These are phyloP conservation scores for Electrophaes corylata DNA, from an alignment of 2,888 invertebrate species.

Conservation along the genomic window DNA sequence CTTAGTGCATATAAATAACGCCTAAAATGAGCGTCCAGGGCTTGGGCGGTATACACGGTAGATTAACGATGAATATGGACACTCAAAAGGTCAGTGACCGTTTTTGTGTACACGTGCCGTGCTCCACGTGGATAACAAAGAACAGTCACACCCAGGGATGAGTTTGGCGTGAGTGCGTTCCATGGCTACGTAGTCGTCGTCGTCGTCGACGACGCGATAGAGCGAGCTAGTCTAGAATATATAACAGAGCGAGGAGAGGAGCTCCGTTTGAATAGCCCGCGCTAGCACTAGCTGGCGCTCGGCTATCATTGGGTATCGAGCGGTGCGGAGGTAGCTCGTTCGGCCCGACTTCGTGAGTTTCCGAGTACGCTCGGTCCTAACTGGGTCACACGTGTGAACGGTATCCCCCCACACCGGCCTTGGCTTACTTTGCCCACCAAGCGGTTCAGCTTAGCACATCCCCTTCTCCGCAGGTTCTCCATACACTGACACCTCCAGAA, in stretches of 20 bases:
- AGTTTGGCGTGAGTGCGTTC: conserved; percentile 41
- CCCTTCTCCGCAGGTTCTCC: conserved; percentile 59
- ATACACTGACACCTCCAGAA: conserved; percentile 38
- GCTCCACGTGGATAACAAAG: conserved; percentile 56
- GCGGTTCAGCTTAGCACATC: conserved; percentile 73
- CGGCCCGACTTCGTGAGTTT: conserved; percentile 63
- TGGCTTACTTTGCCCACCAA: conserved; percentile 80
- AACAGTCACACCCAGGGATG: conserved; percentile 36
- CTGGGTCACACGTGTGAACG: conserved; percentile 84
- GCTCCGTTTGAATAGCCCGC: conserved; percentile 2
- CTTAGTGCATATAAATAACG: conserved; percentile 1
- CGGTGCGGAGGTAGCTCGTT: conserved; percentile 40
- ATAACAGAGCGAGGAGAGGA: conserved; percentile 8
- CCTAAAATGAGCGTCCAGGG: neutral
- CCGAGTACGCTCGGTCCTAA: conserved; percentile 70
- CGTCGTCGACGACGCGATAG: too few relatives aligned
- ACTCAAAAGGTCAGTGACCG: conserved; percentile 64
- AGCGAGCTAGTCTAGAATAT: conserved; percentile 44
- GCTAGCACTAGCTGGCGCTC: neutral
- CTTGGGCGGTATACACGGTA: conserved; percentile 16
- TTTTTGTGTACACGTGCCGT: conserved; percentile 56
- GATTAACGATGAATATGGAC: conserved; percentile 19
- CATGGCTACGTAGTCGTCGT: conserved; percentile 27
- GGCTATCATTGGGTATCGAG: conserved; percentile 60
- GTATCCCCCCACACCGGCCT: conserved; percentile 80